phyloP scores from a whole-genome alignment of 2,888 invertebrate genomes.

The Autographa pulchrina region DNA sequence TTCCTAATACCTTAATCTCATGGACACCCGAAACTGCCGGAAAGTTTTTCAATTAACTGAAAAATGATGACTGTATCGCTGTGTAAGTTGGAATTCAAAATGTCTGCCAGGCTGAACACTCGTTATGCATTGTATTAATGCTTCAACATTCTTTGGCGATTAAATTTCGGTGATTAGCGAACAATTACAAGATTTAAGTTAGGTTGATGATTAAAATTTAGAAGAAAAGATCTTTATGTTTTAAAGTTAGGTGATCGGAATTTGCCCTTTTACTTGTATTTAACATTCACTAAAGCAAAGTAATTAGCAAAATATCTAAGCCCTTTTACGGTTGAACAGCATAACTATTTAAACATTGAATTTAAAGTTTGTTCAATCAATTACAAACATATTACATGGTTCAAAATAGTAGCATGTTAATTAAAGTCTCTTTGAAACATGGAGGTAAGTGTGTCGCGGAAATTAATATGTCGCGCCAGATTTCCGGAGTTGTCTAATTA shows the following conservation, averaged over 20 bases:
- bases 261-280: not conserved
- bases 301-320: too few relatives aligned
- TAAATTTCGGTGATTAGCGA: not conserved
- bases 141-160: slow-evolving; percentile 24
- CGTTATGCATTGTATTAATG: slow-evolving; percentile 18
- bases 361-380: too few relatives aligned
- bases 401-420: not conserved
- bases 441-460: not conserved
- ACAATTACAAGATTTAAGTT: not conserved
- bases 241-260: not conserved
- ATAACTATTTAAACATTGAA: too few relatives aligned
- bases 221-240: too few relatives aligned
- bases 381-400: not conserved
- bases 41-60: slow-evolving; percentile 68
- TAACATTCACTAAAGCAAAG: not conserved
- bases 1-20: slow-evolving; percentile 20
- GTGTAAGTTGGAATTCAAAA: slow-evolving; percentile 16
- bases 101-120: slow-evolving; percentile 17
- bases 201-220: not conserved
- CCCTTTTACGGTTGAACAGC: too few relatives aligned
- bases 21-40: slow-evolving; percentile 47
- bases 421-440: not conserved
- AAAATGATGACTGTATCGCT: slow-evolving; percentile 60
- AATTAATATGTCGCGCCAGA: not conserved
- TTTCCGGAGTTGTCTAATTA: slow-evolving; percentile 3